These are phyloP conservation scores for Aspidiotus rigidus DNA, from an alignment of 2,888 invertebrate species.

Conservation along the genomic window DNA sequence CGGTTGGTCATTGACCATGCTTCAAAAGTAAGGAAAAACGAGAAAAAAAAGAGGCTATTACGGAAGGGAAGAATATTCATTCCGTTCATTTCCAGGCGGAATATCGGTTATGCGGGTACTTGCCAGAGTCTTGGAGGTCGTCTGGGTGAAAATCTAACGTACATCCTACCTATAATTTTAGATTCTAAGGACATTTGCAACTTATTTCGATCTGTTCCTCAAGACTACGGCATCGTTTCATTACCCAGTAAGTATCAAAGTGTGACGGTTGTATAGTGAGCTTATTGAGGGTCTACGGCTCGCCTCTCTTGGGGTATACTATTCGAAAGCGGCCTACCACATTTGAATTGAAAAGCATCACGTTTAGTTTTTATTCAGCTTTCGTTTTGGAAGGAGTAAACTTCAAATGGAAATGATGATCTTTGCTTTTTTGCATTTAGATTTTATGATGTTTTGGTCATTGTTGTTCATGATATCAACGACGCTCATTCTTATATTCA, in stretches of 20 bases:
- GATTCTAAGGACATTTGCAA: constrained; percentile 96
- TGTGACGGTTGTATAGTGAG: background rate
- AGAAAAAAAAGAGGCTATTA: background rate
- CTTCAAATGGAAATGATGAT: too few relatives aligned
- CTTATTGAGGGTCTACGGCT: too few relatives aligned
- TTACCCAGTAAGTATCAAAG: constrained; percentile 17
- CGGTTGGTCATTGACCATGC: constrained; percentile 99
- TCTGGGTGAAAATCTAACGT: constrained; percentile 91
- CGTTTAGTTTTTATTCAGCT: background rate
- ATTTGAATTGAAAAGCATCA: background rate
- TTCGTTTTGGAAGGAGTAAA: too few relatives aligned
- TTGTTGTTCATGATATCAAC: constrained; percentile 82
- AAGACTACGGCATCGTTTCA: constrained; percentile 20
- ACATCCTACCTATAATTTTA: constrained; percentile 89
- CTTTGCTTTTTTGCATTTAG: constrained; percentile 43
- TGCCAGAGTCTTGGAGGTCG: constrained; percentile 99
- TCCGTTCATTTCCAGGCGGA: constrained; percentile 54
- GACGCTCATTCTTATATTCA: constrained; percentile 49
- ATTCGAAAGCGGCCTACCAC: too few relatives aligned
- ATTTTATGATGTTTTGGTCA: constrained; percentile 93
- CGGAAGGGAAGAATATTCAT: background rate
- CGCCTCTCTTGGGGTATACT: too few relatives aligned
- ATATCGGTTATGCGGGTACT: constrained; percentile 96
- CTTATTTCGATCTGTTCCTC: constrained; percentile 60
- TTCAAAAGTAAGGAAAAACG: constrained; percentile 60